Evolutionary conservation across 2,113 vertebrate species (phyloP).

Genomic region (Regulus satrapa): DNA sequence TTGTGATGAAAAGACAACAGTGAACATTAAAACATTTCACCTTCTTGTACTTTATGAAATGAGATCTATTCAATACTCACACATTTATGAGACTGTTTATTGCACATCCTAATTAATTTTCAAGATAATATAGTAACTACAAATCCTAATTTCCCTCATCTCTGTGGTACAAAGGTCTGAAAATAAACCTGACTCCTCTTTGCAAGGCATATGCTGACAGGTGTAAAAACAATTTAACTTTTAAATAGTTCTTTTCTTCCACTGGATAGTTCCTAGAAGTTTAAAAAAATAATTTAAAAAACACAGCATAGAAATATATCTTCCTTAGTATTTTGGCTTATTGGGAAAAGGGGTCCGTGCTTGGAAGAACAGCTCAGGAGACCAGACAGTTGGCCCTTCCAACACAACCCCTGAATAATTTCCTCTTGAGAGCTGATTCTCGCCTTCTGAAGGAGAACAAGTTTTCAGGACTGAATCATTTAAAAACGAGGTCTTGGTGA

Average conservation of each 20-base stretch:
- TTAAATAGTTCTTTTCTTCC: neutral
- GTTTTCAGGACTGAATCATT: neutral
- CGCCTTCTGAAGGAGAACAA: neutral
- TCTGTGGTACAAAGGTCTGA: neutral
- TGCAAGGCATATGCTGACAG: neutral
- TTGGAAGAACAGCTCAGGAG: constrained; percentile 75
- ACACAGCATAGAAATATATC: neutral
- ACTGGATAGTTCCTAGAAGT: neutral
- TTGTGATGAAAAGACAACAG: neutral
- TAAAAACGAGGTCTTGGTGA: neutral
- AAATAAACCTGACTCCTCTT: neutral
- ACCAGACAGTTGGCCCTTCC: constrained; percentile 50
- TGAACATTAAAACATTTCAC: neutral
- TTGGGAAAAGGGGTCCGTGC: neutral
- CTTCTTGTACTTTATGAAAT: neutral
- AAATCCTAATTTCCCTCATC: neutral
- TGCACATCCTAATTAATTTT: neutral
- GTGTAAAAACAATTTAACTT: neutral
- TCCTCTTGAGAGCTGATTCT: neutral
- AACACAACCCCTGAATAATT: neutral
- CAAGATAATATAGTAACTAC: neutral
- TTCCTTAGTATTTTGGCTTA: neutral
- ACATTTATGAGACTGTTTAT: neutral
- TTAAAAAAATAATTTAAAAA: neutral
- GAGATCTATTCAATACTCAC: neutral